Evolutionary conservation across 2,113 vertebrate species (phyloP).

Genomic region (Nanorana parkeri): DNA sequence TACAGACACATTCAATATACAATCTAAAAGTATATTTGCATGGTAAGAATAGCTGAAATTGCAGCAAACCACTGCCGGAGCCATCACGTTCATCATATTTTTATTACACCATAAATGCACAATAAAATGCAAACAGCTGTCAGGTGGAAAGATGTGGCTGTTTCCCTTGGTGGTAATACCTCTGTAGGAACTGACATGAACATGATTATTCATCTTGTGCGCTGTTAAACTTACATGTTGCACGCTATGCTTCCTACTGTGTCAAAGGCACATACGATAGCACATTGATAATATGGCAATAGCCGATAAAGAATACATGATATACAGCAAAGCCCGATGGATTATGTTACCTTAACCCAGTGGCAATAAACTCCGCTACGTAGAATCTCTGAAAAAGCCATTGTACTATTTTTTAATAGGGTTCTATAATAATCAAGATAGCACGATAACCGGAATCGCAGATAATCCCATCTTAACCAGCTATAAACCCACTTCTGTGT

Average conservation of each 20-base stretch:
- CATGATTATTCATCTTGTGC: conserved; percentile 26
- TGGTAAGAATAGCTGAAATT: background rate
- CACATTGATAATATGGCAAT: conserved; percentile 14
- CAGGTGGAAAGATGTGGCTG: background rate
- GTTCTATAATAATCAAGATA: background rate
- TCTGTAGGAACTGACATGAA: conserved; percentile 28
- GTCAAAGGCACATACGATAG: background rate
- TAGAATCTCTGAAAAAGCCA: background rate
- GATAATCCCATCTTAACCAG: conserved; percentile 5
- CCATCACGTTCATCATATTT: background rate
- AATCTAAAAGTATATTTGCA: conserved; percentile 3
- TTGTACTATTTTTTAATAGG: background rate
- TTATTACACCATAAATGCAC: background rate
- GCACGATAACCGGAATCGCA: background rate
- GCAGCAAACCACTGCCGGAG: background rate
- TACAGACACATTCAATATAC: background rate
- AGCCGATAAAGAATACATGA: background rate
- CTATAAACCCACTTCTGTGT: background rate
- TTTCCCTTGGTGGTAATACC: conserved; percentile 8
- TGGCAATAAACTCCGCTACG: background rate
- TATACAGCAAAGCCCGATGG: background rate
- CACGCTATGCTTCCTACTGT: background rate
- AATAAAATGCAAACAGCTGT: conserved; percentile 2
- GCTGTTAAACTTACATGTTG: background rate
- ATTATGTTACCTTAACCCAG: background rate